Evolutionary conservation across 2,113 vertebrate genomes (phyloP), one percentile per base, ranked within the genome.

Genomic region (Psettodes erumei): DNA sequence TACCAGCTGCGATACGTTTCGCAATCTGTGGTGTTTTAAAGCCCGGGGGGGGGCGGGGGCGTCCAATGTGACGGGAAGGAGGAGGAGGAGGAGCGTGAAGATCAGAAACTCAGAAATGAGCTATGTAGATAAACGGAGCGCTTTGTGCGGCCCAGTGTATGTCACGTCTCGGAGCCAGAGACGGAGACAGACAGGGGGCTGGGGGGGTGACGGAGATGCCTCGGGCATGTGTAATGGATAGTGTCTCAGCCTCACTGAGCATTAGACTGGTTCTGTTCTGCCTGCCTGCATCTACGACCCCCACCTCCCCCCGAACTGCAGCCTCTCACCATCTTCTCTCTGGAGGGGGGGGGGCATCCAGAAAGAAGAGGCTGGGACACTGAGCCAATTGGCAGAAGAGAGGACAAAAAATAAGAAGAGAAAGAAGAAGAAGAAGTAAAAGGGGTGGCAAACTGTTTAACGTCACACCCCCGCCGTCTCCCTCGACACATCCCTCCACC

Each of bases 161-260:
- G 61, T 71, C 59, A 53, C 55, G 62, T 72, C 73, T 77, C 7
- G 1, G 30, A 81, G 84, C 45, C 65, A 63, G 27, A 78, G 55
- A 83, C 28, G 48, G 77, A 73, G 32, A 3, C 54, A 71, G 81
- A 86, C 33, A 65, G 65, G 27, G 55, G 47, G 64, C 21, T 42
- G 76, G 79, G 76, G 79, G 58, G 72, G 62, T 70, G 81, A 78
- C 25, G 53, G 67, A 73, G 71, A 48, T 45, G 84, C 89, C 85
- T 79, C 47, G 43, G 72, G 88, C 85, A 75, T 74, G 56, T 83
- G 85, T 86, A 90, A 90, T 65, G 54, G 86, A 91, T 65, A 80
- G 75, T 6, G 3, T 62, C 75, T 81, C 65, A 59, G 79, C 67
- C 71, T 87, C 87, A 76, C 35, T 81, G 79, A 88, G 80, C 85